A percentile compares a stretch with the other conserved stretches of the same genome.
These are phyloP conservation scores for Drosophila hydei DNA, from an alignment of 1,140 invertebrate genomes.

Conservation along the genomic window DNA sequence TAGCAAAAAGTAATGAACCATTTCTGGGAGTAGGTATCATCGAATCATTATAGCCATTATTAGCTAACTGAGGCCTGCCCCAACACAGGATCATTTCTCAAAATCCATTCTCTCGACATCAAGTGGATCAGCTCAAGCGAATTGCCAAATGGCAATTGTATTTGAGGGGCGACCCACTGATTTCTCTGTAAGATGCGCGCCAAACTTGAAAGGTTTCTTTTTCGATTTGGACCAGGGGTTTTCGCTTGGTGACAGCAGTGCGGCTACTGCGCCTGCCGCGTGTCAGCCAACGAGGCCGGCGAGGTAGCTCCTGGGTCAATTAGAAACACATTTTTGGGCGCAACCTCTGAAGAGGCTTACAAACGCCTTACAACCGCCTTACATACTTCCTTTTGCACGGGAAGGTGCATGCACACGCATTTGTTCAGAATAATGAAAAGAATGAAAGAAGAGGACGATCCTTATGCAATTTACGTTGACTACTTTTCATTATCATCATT, in stretches of 20 bases:
- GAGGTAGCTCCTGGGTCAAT: conserved; percentile 43
- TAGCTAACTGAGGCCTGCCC: background rate
- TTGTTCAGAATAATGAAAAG: conserved; percentile 22
- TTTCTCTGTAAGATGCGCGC: conserved; percentile 57
- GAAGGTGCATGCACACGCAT: background rate
- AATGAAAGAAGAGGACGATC: conserved; percentile 28
- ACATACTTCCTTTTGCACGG: conserved; percentile 9
- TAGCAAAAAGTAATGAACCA: background rate
- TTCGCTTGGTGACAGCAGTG: conserved; percentile 45
- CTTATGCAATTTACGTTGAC: conserved; percentile 76
- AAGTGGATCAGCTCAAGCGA: conserved; percentile 8
- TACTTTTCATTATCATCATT: conserved; percentile 66
- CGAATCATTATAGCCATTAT: background rate
- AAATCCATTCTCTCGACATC: background rate
- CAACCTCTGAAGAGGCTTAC: conserved; percentile 79
- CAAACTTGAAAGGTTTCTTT: conserved; percentile 58
- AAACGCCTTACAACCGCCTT: conserved; percentile 61
- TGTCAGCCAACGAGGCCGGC: conserved; percentile 21
- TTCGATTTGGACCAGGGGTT: background rate
- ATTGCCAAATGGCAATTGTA: conserved; percentile 6
- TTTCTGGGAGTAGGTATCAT: background rate
- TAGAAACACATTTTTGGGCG: conserved; percentile 64
- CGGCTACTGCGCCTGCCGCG: conserved; percentile 71
- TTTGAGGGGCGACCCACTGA: conserved; percentile 47
- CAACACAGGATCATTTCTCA: conserved; percentile 5